phyloP scores from a whole-genome alignment of 1,140 invertebrate species.

The Drosophila arawakana region DNA sequence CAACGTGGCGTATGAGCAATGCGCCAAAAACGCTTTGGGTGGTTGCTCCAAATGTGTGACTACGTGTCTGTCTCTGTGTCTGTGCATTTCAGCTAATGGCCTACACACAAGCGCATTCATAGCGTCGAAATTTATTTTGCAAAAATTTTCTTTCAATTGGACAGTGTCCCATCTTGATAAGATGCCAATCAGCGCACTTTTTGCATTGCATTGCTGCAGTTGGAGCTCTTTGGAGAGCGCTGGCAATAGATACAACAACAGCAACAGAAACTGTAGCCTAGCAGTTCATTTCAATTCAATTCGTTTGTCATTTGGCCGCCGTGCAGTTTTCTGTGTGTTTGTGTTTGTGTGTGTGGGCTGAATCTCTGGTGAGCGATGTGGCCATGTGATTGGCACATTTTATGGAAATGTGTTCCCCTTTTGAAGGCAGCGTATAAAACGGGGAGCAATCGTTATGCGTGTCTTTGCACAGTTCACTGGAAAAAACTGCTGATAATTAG shows the following conservation, averaged over 20 bases:
- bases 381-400: constrained; percentile 76
- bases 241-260: neutral
- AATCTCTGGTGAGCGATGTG: constrained; percentile 33
- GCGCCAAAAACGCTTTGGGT: constrained; percentile 67
- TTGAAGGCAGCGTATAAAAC: neutral
- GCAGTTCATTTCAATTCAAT: constrained; percentile 82
- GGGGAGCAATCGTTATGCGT: constrained; percentile 42
- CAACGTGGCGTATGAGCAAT: constrained; percentile 56
- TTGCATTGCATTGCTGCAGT: constrained; percentile 52
- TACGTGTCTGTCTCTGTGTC: constrained; percentile 10
- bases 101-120: constrained; percentile 41
- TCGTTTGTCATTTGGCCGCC: constrained; percentile 76
- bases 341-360: constrained; percentile 58
- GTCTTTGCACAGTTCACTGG: constrained; percentile 58
- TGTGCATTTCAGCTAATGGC: constrained; percentile 30
- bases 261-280: constrained; percentile 11
- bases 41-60: constrained; percentile 36
- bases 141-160: constrained; percentile 81
- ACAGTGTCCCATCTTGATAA: constrained; percentile 83
- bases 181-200: constrained; percentile 80
- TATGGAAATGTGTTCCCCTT: constrained; percentile 66
- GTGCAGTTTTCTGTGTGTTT: neutral
- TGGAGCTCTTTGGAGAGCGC: constrained; percentile 14
- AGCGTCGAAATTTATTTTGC: constrained; percentile 76
- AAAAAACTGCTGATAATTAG: constrained; percentile 72